Evolutionary conservation across 64 coral and sea anemone species (phyloP).

Genomic region (Montipora capricornis): DNA sequence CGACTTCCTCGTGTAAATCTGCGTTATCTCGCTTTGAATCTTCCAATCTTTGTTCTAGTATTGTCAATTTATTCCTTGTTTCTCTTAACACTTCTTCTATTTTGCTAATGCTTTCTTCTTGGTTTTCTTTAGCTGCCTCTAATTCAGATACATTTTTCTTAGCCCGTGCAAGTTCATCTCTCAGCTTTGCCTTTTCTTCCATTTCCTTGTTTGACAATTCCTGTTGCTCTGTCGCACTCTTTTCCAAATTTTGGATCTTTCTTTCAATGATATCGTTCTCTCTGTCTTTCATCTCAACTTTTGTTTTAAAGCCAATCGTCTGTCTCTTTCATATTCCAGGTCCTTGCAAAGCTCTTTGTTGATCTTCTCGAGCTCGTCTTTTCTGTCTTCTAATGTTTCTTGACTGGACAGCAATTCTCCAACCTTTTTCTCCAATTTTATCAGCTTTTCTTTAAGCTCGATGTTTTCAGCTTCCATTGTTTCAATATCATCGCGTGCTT

Average conservation of each 20-base stretch:
- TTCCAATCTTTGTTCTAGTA: constrained; percentile 74
- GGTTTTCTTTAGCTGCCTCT: constrained; percentile 69
- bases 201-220: constrained; percentile 58
- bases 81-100: constrained; percentile 79
- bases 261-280: constrained; percentile 75
- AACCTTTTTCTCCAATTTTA: constrained; percentile 68
- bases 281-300: constrained; percentile 72
- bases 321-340: constrained; percentile 73
- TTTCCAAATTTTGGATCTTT: constrained; percentile 74
- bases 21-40: constrained; percentile 48
- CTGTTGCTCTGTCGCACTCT: constrained; percentile 67
- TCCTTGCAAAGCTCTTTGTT: constrained; percentile 75
- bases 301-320: constrained; percentile 68
- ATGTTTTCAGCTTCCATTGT: constrained; percentile 61
- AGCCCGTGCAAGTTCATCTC: constrained; percentile 68
- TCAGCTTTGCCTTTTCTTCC: constrained; percentile 83
- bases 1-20: constrained; percentile 63
- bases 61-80: constrained; percentile 42
- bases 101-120: constrained; percentile 76
- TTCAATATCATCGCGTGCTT: constrained; percentile 63
- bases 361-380: constrained; percentile 71
- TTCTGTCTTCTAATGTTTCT: constrained; percentile 54
- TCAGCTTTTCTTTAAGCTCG: constrained; percentile 57
- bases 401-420: constrained; percentile 59
- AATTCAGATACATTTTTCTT: constrained; percentile 82